Evolutionary conservation across 92 coral and sea anemone genomes (phyloP), one percentile per base, ranked within the genome.

Genomic region (Actinostola sp.): DNA sequence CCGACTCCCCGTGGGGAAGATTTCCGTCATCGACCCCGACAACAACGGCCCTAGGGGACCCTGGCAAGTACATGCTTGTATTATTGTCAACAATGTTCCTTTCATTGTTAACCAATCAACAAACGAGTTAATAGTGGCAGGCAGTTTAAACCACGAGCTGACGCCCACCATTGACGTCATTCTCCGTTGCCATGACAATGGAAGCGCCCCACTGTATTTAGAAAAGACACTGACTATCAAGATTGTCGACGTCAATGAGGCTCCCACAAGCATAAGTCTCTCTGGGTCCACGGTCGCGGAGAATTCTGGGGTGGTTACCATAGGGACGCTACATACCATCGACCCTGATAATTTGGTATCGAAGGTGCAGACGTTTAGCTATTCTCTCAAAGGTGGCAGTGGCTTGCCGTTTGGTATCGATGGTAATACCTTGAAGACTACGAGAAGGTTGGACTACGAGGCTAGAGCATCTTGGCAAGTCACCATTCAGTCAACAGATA

Each of bases 321-420:
- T 94, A 28, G 98, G 97, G 21, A 58, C 39, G 53, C 53, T 94
- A 44, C 71, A 81, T 35, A 86, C 97, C 58, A 77, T 84, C 48
- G 98, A 94, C 70, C 98, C 98, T 0, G 98, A 94, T 83, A 94
- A 94, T 60, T 86, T 53, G 31, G 67, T 67, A 57, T 70, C 66
- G 65, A 59, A 36, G 36, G 85, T 83, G 32, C 98, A 94, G 75
- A 88, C 88, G 33, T 94, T 91, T 55, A 76, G 42, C 0, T 94
- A 94, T 61, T 50, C 51, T 16, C 29, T 92, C 67, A 58, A 66
- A 17, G 66, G 73, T 19, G 60, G 70, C 32, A 49, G 60, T 41
- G 73, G 75, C 20, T 48, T 64, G 49, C 98, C 98, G 29, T 94
- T 94, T 80, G 82, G 44, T 16, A 54, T 84, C 32, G 90, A 68